Evolutionary conservation across 30 jellyfish, hydroid and myxozoan species (phyloP), one percentile per base, ranked within the genome.

Genomic region (Morbakka virulenta): DNA sequence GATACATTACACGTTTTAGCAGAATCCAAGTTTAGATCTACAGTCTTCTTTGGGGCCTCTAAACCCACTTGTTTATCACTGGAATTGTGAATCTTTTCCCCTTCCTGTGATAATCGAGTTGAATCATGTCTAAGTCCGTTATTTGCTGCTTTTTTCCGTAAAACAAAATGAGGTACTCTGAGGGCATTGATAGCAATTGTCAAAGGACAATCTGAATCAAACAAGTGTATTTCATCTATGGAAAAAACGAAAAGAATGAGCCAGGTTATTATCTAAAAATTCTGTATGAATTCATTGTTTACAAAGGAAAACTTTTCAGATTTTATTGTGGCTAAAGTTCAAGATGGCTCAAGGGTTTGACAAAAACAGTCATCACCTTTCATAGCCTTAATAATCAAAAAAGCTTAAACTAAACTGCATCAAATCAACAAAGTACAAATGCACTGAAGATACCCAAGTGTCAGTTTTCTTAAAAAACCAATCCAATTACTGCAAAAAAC

Each of bases 161-260:
- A 73, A 12, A 92, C 96, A 72, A 92, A 92, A 32, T 96, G 74
- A 24, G 99, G 99, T 11, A 81, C 85, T 51, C 86, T 85, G 52
- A 80, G 48, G 14, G 95, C 95, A 35, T 83, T 85, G 26, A 92
- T 92, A 4, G 99, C 99, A 31, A 95, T 90, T 21, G 89, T 82
- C 77, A 92, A 72, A 4, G 99, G 99, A 51, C 95, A 86, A 52
- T 92, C 96, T 17, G 79, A 79, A 50, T 31, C 70, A 57, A 66
- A 84, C 36, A 92, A 75, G 20, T 77, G 84, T 2, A 71, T 75
- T 52, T 92, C 95, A 70, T 85, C 99, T 92, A 78, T 33, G 79
- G 63, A 17, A 32, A 14, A 49, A 32, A 35, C 9, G 57, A 28
- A 28, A 41, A 20, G 4, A 81, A n/a, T n/a, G n/a, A n/a, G n/a